Percentiles rank a stretch among this genome's conserved stretches.
phyloP scores from a whole-genome alignment of 2,113 vertebrate genomes.

The Phyllostomus discolor region DNA sequence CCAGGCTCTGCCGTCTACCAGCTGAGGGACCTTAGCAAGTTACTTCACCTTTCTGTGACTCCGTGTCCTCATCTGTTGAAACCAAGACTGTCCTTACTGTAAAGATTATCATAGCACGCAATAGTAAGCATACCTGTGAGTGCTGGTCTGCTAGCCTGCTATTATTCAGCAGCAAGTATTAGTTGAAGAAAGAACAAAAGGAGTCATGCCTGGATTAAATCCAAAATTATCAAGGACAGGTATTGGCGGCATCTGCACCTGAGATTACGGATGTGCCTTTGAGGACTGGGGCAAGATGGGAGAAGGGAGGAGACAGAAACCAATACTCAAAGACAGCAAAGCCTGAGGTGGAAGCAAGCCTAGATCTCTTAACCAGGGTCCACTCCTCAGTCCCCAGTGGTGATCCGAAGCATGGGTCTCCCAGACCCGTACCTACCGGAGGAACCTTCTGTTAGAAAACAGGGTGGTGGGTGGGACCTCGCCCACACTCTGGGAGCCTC shows the following conservation, averaged over 20 bases:
- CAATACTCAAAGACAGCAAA: not conserved
- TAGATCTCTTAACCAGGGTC: not conserved
- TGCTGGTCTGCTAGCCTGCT: too few species aligned
- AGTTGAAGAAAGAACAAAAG: not conserved
- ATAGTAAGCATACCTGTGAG: too few species aligned
- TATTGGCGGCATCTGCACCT: not conserved
- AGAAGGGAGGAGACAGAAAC: accelerated
- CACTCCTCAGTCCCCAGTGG: not conserved
- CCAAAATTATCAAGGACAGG: not conserved
- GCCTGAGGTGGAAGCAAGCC: not conserved
- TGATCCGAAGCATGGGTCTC: not conserved
- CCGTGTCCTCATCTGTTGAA: not conserved
- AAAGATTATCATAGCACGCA: not conserved
- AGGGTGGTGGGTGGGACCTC: accelerated
- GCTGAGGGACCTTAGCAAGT: not conserved
- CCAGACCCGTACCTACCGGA: not conserved
- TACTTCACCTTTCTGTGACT: not conserved
- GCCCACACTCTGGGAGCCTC: not conserved
- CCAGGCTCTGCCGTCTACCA: not conserved
- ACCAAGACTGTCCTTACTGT: not conserved
- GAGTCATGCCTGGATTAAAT: not conserved
- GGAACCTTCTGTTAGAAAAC: not conserved
- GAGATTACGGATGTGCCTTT: not conserved
- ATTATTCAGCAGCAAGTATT: not conserved
- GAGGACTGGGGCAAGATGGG: not conserved